Evolutionary conservation across 2,888 invertebrate species (phyloP).

Genomic region (Lochmaea capreae): DNA sequence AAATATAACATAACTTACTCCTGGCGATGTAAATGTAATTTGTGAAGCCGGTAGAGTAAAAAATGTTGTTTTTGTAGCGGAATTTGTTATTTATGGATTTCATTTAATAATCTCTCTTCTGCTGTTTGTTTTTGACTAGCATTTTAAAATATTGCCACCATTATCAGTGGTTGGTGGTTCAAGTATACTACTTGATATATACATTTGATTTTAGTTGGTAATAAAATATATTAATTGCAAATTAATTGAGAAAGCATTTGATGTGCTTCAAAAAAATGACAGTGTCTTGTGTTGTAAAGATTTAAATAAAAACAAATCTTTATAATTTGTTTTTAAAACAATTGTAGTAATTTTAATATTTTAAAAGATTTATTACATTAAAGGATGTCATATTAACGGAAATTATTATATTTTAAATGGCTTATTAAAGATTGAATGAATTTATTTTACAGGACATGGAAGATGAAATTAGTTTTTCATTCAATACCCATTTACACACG

Average conservation of each 20-base stretch:
- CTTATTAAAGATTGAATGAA: too few relatives aligned
- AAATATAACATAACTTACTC: too few relatives aligned
- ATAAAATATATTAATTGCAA: conserved; percentile 23
- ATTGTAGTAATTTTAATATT: background rate
- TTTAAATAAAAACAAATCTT: background rate
- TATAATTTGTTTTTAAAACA: background rate
- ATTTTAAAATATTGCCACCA: background rate
- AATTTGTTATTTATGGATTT: too few relatives aligned
- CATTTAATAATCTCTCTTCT: too few relatives aligned
- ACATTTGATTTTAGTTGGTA: conserved; percentile 19
- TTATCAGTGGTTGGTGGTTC: background rate
- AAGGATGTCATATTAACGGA: background rate
- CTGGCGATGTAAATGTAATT: too few relatives aligned
- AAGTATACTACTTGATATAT: background rate
- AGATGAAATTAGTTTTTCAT: too few relatives aligned
- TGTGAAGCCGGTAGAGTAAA: too few relatives aligned
- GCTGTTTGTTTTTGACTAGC: too few relatives aligned
- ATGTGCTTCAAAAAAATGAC: conserved; percentile 28
- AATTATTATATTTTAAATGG: too few relatives aligned
- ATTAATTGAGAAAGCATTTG: conserved; percentile 28
- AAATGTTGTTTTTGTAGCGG: too few relatives aligned
- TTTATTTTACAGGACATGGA: too few relatives aligned
- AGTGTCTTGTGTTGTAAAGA: conserved; percentile 5
- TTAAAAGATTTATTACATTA: background rate
- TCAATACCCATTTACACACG: too few relatives aligned